These are phyloP conservation scores for Argyresthia goedartella DNA, from an alignment of 2,888 invertebrate genomes.

Conservation along the genomic window DNA sequence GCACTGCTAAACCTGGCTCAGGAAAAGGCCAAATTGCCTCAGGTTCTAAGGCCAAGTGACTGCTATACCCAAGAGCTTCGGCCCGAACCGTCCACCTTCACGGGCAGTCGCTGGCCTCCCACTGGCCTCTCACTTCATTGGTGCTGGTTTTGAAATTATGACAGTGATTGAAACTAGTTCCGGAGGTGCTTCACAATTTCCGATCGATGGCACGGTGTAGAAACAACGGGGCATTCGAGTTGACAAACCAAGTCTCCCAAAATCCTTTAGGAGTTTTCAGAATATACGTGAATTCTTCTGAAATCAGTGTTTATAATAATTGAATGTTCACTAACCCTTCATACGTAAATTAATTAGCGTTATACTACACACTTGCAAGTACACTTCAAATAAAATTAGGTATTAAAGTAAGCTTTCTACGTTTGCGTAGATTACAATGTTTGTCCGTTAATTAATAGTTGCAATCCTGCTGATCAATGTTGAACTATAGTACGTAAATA, in stretches of 20 bases:
- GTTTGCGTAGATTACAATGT: conserved; percentile 25
- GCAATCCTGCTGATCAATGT: conserved; percentile 50
- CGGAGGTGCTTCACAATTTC: conserved; percentile 2
- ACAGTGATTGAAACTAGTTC: not conserved
- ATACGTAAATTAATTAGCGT: conserved; percentile 46
- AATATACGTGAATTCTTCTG: not conserved
- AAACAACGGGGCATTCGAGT: not conserved
- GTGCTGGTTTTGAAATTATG: conserved; percentile 2
- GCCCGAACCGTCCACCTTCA: conserved; percentile 4
- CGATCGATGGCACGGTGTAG: conserved; percentile 2
- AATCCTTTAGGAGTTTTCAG: too few relatives aligned
- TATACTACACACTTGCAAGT: conserved; percentile 48
- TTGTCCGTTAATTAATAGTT: conserved; percentile 22
- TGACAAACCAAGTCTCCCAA: not conserved
- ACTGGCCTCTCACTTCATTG: not conserved
- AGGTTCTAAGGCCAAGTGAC: not conserved
- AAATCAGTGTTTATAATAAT: not conserved
- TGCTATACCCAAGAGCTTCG: conserved; percentile 30
- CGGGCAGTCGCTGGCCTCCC: not conserved
- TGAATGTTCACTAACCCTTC: conserved; percentile 46
- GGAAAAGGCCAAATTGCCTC: conserved; percentile 7
- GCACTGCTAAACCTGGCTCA: conserved; percentile 50
- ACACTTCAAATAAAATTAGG: conserved; percentile 41
- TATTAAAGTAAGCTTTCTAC: conserved; percentile 38
- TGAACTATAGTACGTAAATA: conserved; percentile 35